phyloP scores from a whole-genome alignment of 1,140 invertebrate genomes.

The Microplitis demolitor region DNA sequence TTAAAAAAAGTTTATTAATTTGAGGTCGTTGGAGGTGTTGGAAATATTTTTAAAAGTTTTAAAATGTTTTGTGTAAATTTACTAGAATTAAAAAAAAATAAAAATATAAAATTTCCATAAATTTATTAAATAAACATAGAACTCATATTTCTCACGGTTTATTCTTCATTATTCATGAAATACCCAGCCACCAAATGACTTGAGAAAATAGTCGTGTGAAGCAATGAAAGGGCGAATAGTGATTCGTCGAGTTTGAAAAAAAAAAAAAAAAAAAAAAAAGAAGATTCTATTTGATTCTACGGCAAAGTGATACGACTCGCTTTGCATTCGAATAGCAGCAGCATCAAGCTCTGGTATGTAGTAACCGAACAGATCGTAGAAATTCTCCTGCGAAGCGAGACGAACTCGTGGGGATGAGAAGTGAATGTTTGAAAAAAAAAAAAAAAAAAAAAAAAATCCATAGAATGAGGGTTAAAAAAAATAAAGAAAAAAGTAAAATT shows the following conservation, averaged over 20 bases:
- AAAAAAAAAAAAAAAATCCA: neutral
- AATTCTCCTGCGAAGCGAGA: neutral
- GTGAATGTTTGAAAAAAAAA: neutral
- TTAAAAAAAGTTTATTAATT: too few relatives aligned
- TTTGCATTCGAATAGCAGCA: slow-evolving; percentile 39
- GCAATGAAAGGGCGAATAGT: neutral
- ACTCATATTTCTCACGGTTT: too few relatives aligned
- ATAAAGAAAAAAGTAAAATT: slow-evolving; percentile 29
- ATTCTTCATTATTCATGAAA: slow-evolving; percentile 1
- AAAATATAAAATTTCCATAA: too few relatives aligned
- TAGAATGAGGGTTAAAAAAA: neutral
- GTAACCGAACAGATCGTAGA: neutral
- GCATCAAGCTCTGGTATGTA: slow-evolving; percentile 10
- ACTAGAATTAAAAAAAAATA: too few relatives aligned
- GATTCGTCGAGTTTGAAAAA: slow-evolving; percentile 2
- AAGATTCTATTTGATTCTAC: slow-evolving; percentile 6
- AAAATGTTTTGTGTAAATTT: too few relatives aligned
- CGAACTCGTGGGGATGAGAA: too few relatives aligned
- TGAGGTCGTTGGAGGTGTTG: too few relatives aligned
- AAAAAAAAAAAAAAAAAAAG: slow-evolving; percentile 16
- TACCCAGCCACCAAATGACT: neutral
- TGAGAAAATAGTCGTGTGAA: slow-evolving; percentile 4
- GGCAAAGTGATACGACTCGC: slow-evolving; percentile 37
- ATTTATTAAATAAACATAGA: too few relatives aligned
- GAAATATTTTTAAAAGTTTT: too few relatives aligned